These are phyloP conservation scores for Callipepla californica DNA, from an alignment of 2,113 vertebrate genomes.

Conservation along the genomic window DNA sequence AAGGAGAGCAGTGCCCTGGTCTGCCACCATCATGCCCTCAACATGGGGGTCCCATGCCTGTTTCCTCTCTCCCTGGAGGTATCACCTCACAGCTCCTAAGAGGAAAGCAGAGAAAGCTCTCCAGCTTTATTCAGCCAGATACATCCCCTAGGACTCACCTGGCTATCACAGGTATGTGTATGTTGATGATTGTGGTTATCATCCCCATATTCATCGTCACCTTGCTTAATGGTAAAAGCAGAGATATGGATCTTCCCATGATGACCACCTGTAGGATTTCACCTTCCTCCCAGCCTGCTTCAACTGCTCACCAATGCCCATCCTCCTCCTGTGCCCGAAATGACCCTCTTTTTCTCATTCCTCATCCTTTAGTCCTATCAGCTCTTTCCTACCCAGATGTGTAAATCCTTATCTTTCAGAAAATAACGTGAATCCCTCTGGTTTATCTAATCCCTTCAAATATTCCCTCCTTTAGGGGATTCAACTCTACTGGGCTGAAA, in stretches of 20 bases:
- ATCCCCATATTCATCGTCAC: not conserved
- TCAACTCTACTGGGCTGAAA: not conserved
- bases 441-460: not conserved
- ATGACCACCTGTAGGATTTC: too few species aligned
- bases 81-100: not conserved
- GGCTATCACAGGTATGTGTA: accelerated
- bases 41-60: not conserved
- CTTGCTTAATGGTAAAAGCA: not conserved
- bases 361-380: accelerated
- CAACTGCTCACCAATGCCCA: not conserved
- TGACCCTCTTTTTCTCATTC: not conserved
- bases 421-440: not conserved
- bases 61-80: not conserved
- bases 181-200: not conserved
- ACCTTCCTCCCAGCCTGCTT: not conserved
- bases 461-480: not conserved
- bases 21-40: not conserved
- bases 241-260: not conserved
- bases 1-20: not conserved
- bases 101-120: not conserved
- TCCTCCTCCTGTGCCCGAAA: not conserved
- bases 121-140: not conserved
- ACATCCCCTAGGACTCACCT: accelerated
- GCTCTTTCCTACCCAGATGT: not conserved
- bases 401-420: not conserved